Conservation (phyloP, 92 coral and sea anemone genomes). For the Meandrina meandrites region DNA sequence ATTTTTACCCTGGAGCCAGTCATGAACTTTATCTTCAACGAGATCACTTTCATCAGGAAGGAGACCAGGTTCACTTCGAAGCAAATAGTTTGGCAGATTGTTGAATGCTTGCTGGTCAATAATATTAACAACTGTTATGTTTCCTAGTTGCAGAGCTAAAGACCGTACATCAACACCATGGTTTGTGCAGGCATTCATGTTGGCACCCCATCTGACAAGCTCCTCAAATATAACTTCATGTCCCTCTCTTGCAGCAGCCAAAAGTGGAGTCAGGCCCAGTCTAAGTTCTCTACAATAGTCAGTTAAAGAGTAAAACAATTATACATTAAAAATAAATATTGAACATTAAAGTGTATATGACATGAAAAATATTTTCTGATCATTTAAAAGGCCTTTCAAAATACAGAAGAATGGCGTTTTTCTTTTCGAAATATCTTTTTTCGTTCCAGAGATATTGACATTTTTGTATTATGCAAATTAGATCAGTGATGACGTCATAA, state of each 20-base stretch:
- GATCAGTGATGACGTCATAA: too few species aligned
- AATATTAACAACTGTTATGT: constrained; percentile 75
- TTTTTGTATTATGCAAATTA: too few species aligned
- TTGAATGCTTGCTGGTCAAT: constrained; percentile 64
- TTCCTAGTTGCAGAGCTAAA: constrained; percentile 61
- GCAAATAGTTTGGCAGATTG: constrained; percentile 45
- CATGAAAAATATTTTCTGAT: too few species aligned
- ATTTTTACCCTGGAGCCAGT: constrained; percentile 50
- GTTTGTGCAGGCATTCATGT: constrained; percentile 59
- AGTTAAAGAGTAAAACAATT: not conserved
- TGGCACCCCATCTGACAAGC: constrained; percentile 63
- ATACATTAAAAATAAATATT: too few species aligned
- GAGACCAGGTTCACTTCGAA: constrained; percentile 88
- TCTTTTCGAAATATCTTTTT: too few species aligned
- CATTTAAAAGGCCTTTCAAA: too few species aligned
- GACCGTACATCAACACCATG: constrained; percentile 68
- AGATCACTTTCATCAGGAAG: constrained; percentile 43
- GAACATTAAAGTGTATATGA: too few species aligned
- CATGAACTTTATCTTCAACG: constrained; percentile 36
- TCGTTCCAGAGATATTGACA: too few species aligned
- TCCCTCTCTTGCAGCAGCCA: constrained; percentile 87
- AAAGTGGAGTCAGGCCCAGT: constrained; percentile 79
- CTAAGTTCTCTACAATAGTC: constrained; percentile 46
- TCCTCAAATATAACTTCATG: constrained; percentile 73
- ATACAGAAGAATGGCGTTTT: too few species aligned